These are phyloP conservation scores for Catharus fuscescens DNA, from an alignment of 2,113 vertebrate genomes.

Conservation along the genomic window DNA sequence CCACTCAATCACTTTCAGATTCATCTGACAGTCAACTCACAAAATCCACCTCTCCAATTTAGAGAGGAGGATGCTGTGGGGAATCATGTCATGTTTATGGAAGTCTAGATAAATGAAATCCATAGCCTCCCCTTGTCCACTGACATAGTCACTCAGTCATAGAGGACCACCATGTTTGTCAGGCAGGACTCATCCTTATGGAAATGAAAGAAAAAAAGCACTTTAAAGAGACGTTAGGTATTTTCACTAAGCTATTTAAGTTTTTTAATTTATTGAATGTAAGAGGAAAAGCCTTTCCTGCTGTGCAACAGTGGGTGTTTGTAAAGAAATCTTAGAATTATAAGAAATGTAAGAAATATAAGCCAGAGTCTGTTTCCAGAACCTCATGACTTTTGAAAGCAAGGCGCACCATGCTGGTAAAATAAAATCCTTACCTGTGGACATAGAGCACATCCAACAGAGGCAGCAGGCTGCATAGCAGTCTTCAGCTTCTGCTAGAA, in stretches of 20 bases:
- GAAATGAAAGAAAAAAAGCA: not conserved
- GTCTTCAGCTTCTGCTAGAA: not conserved
- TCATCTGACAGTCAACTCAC: not conserved
- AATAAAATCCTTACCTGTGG: not conserved
- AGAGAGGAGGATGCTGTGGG: not conserved
- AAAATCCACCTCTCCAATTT: not conserved
- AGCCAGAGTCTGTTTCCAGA: not conserved
- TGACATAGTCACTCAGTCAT: not conserved
- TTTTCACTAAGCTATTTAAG: not conserved
- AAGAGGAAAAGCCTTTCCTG: not conserved
- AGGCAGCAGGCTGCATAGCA: not conserved
- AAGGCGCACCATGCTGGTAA: accelerated
- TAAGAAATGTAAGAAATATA: not conserved
- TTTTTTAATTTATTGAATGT: not conserved
- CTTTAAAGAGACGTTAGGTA: not conserved
- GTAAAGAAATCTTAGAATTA: not conserved
- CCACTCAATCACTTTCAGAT: not conserved
- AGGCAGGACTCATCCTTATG: not conserved
- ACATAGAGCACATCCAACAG: not conserved
- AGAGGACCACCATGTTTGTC: not conserved
- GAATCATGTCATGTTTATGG: not conserved
- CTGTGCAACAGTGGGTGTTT: not conserved
- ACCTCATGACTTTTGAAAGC: not conserved
- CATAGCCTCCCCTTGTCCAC: not conserved
- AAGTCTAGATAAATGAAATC: not conserved